A percentile compares a stretch with the other conserved stretches of the same genome.
Evolutionary conservation across 2,113 vertebrate species (phyloP).

Genomic region (Malurus elegans): DNA sequence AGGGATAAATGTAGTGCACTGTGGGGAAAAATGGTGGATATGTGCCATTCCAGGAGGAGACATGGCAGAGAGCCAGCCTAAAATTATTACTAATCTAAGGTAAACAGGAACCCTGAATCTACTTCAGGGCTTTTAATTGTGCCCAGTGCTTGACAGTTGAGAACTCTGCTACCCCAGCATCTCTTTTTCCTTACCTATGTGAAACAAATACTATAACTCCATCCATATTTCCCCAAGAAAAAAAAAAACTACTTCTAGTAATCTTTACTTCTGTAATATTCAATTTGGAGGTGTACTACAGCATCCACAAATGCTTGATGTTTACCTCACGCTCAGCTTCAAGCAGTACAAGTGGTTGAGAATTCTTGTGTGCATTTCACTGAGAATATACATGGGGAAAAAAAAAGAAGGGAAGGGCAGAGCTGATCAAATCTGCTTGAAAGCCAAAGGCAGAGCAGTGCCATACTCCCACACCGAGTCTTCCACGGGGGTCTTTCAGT

Average conservation of each 20-base stretch:
- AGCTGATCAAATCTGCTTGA: neutral
- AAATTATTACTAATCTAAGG: neutral
- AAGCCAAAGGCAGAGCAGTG: neutral
- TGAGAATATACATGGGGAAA: neutral
- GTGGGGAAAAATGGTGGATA: neutral
- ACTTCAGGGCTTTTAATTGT: neutral
- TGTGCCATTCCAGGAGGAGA: neutral
- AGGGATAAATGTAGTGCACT: neutral
- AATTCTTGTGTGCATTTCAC: neutral
- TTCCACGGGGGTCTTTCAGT: neutral
- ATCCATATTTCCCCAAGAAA: neutral
- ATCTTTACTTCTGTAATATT: neutral
- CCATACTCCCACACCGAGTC: fast-evolving
- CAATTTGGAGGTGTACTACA: neutral
- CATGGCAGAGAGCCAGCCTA: neutral
- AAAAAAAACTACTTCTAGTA: neutral
- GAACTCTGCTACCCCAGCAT: neutral
- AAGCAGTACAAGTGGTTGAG: neutral
- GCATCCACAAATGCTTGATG: neutral
- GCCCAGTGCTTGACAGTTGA: neutral
- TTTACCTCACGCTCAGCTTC: neutral
- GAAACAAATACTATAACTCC: neutral
- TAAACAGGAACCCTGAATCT: neutral
- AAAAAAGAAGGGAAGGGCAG: neutral
- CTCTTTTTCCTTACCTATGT: neutral